Percentiles rank a stretch among this genome's conserved stretches.
These are phyloP conservation scores for Nothobranchius kuhntae DNA, from an alignment of 2,113 vertebrate species.

Conservation along the genomic window DNA sequence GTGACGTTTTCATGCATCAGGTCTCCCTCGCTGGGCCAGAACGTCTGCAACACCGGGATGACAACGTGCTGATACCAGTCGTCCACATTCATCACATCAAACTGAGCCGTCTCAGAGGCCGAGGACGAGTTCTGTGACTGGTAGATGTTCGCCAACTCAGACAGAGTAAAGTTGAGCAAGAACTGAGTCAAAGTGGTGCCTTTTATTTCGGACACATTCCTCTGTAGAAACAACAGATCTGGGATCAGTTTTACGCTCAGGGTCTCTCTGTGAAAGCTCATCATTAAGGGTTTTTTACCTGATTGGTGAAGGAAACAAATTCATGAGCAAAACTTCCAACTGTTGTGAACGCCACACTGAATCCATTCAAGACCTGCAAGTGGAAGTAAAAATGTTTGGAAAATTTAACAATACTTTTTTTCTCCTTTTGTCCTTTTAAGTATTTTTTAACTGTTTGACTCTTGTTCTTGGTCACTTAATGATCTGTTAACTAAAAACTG, in stretches of 20 bases:
- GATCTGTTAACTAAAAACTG: too few species aligned
- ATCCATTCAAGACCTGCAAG: constrained; percentile 58
- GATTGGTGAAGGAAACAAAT: constrained; percentile 70
- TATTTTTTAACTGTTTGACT: too few species aligned
- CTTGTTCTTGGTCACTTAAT: too few species aligned
- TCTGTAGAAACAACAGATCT: constrained; percentile 49
- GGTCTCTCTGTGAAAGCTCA: background rate
- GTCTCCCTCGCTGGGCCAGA: constrained; percentile 24
- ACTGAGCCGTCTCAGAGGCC: background rate
- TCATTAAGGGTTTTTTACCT: constrained; percentile 57
- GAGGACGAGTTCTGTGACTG: background rate
- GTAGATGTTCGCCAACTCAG: constrained; percentile 71
- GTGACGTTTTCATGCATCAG: constrained; percentile 57
- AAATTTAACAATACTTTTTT: background rate
- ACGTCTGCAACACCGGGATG: constrained; percentile 67
- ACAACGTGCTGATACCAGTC: constrained; percentile 75
- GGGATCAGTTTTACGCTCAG: background rate
- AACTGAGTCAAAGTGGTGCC: constrained; percentile 72
- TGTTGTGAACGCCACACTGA: constrained; percentile 66
- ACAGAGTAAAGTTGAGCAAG: constrained; percentile 76
- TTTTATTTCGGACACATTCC: constrained; percentile 56
- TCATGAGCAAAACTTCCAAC: constrained; percentile 67
- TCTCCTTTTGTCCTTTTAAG: too few species aligned
- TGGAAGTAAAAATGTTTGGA: background rate
- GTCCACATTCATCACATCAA: constrained; percentile 62